These are phyloP conservation scores for Centruroides vittatus DNA, from an alignment of 1,140 invertebrate species.

Conservation along the genomic window DNA sequence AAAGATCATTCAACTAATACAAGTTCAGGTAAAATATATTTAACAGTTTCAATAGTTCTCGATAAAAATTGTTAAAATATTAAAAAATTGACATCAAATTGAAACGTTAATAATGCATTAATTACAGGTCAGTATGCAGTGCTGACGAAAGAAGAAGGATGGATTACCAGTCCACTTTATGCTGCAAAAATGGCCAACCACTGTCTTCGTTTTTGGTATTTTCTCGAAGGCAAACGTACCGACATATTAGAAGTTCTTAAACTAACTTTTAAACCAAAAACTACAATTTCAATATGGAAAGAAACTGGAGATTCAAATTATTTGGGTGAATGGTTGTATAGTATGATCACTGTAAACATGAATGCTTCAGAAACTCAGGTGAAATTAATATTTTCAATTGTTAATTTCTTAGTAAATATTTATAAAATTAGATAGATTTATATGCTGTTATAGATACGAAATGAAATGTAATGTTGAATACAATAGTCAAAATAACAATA, in stretches of 20 bases:
- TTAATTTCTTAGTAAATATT: not conserved
- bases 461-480: too few relatives aligned
- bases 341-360: conserved; percentile 1
- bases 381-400: not conserved
- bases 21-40: conserved; percentile 3
- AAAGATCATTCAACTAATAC: conserved; percentile 12
- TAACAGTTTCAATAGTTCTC: too few relatives aligned
- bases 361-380: not conserved
- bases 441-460: too few relatives aligned
- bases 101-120: too few relatives aligned
- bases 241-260: conserved; percentile 1
- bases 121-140: conserved; percentile 5
- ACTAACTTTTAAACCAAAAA: not conserved
- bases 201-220: conserved; percentile 15
- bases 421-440: too few relatives aligned
- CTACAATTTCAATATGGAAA: not conserved
- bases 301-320: conserved; percentile 1
- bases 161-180: conserved; percentile 4
- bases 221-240: conserved; percentile 3
- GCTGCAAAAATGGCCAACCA: not conserved
- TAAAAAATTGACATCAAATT: too few relatives aligned
- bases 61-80: too few relatives aligned
- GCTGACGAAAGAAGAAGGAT: not conserved
- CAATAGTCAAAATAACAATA: too few relatives aligned
- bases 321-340: conserved; percentile 5